phyloP scores from a whole-genome alignment of 2,797 vertebrate genomes.

The Centroberyx gerrardi region DNA sequence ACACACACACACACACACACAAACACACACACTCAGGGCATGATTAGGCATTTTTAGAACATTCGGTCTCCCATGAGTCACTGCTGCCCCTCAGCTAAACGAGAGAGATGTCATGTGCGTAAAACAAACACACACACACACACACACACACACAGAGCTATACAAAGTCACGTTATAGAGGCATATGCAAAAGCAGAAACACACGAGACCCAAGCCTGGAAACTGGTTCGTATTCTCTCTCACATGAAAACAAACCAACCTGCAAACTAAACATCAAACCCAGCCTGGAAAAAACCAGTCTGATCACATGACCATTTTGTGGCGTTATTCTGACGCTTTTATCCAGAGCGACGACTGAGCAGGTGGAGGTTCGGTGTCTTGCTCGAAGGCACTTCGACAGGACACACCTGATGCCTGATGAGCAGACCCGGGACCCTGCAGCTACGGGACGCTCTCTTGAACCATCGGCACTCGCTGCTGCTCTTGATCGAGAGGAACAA shows the following conservation, averaged over 20 bases:
- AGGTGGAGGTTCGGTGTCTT: no score
- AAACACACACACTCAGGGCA: neutral
- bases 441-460: no score
- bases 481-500: no score
- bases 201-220: neutral
- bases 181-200: constrained; percentile 21
- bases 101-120: constrained; percentile 24
- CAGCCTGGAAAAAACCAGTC: neutral
- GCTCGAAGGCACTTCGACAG: no score
- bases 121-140: constrained; percentile 27
- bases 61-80: constrained; percentile 54
- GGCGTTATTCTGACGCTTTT: no score
- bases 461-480: no score
- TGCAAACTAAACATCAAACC: neutral
- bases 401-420: no score
- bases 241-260: neutral
- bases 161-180: constrained; percentile 39
- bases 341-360: no score
- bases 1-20: constrained; percentile 5
- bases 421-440: no score
- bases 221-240: neutral
- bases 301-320: no score
- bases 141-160: constrained; percentile 22
- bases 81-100: constrained; percentile 48
- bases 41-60: constrained; percentile 32